phyloP scores from a whole-genome alignment of 2,888 invertebrate genomes.

The Andrena bicolor region DNA sequence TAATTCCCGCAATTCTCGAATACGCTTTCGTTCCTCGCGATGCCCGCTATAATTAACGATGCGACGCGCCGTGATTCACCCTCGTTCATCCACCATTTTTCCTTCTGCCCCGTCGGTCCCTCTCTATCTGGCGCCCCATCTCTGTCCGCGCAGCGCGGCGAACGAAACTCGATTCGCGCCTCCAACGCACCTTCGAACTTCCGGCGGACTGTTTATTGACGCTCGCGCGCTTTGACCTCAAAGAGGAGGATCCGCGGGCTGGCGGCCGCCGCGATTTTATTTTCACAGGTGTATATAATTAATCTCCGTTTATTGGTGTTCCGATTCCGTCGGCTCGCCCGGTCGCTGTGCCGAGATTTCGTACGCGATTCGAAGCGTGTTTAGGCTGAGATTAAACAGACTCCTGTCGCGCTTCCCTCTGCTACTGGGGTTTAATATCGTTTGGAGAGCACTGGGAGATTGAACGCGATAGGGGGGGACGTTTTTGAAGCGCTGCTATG shows the following conservation, averaged over 20 bases:
- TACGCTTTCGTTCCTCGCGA: conserved; percentile 72
- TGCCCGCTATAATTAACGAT: conserved; percentile 77
- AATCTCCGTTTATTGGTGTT: conserved; percentile 51
- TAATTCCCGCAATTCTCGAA: conserved; percentile 77
- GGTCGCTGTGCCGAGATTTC: conserved; percentile 6
- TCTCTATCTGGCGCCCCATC: not conserved
- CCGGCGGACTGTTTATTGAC: conserved; percentile 67
- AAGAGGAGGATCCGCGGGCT: conserved; percentile 45
- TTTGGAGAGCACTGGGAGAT: not conserved
- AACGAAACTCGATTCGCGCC: conserved; percentile 22
- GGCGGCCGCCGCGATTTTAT: conserved; percentile 50
- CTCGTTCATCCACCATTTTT: conserved; percentile 29
- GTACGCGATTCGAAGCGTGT: conserved; percentile 12
- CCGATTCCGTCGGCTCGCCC: conserved; percentile 26
- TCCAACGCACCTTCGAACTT: conserved; percentile 52
- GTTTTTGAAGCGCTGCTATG: not conserved
- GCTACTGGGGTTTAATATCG: conserved; percentile 27
- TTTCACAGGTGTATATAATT: conserved; percentile 60
- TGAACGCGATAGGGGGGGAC: not conserved
- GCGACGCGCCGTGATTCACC: conserved; percentile 62
- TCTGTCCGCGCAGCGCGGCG: not conserved
- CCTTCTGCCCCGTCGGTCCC: conserved; percentile 4
- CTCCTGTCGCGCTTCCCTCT: conserved; percentile 14
- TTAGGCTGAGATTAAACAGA: conserved; percentile 14
- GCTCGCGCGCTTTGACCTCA: conserved; percentile 62